Conservation (phyloP, 2,113 vertebrate species). For the Cyanocitta stelleri region DNA sequence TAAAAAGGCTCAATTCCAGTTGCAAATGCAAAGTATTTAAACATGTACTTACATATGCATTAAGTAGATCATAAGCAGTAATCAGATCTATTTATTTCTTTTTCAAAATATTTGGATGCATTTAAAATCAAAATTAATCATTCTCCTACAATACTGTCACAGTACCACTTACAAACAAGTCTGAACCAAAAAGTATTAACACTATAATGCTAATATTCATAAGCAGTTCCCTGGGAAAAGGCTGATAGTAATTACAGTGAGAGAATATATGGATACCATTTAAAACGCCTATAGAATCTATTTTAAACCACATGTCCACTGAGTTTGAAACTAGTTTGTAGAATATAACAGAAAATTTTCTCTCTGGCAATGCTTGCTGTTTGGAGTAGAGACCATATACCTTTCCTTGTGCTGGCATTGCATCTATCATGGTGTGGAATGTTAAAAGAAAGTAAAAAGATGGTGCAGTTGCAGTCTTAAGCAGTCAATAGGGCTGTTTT, state of each 20-base stretch:
- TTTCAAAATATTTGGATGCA: neutral
- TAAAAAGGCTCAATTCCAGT: neutral
- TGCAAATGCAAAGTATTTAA: constrained; percentile 11
- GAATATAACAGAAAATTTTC: neutral
- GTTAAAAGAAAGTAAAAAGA: neutral
- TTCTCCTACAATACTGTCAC: neutral
- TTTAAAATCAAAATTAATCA: neutral
- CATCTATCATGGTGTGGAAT: neutral
- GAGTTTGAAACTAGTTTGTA: neutral
- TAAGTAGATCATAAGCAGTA: neutral
- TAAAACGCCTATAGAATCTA: neutral
- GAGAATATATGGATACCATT: neutral
- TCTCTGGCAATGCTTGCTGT: neutral
- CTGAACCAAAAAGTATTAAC: neutral
- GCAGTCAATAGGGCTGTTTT: neutral
- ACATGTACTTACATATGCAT: neutral
- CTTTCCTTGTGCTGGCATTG: neutral
- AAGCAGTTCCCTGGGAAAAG: neutral
- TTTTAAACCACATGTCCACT: neutral
- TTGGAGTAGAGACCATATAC: neutral
- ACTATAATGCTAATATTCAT: neutral
- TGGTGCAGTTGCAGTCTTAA: neutral
- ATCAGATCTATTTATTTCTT: constrained; percentile 11
- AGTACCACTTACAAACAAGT: neutral
- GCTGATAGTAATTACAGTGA: neutral